Conservation (phyloP, 2,113 vertebrate genomes). For the Tragelaphus buxtoni region DNA sequence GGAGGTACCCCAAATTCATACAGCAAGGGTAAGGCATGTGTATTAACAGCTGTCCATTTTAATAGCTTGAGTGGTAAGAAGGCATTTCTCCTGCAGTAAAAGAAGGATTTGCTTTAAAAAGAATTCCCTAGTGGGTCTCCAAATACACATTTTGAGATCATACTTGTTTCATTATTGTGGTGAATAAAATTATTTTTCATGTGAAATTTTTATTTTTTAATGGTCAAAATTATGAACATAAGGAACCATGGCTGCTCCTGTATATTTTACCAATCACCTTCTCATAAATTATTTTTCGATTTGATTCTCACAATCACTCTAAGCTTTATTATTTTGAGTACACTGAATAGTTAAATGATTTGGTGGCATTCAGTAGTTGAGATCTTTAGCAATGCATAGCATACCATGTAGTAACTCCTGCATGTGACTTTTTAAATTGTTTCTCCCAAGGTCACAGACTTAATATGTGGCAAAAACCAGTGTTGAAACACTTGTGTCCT, state of each 20-base stretch:
- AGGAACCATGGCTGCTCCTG: neutral
- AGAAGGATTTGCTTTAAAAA: neutral
- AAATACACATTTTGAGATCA: neutral
- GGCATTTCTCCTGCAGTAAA: neutral
- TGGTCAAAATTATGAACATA: neutral
- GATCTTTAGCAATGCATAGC: neutral
- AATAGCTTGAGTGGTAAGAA: neutral
- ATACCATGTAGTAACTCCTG: neutral
- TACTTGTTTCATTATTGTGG: neutral
- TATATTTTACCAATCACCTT: neutral
- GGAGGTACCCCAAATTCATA: neutral
- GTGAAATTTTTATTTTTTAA: neutral
- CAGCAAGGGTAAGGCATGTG: neutral
- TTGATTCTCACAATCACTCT: neutral
- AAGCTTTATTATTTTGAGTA: neutral
- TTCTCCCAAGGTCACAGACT: constrained; percentile 14
- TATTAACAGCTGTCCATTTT: neutral
- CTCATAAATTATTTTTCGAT: neutral
- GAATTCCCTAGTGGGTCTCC: neutral
- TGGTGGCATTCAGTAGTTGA: neutral
- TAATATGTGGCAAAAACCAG: neutral
- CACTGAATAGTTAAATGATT: neutral
- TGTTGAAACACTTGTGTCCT: neutral
- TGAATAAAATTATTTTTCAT: neutral
- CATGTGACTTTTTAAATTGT: neutral